phyloP scores from a whole-genome alignment of 2,888 invertebrate species.

The Ashinkailepas kermadecensis region DNA sequence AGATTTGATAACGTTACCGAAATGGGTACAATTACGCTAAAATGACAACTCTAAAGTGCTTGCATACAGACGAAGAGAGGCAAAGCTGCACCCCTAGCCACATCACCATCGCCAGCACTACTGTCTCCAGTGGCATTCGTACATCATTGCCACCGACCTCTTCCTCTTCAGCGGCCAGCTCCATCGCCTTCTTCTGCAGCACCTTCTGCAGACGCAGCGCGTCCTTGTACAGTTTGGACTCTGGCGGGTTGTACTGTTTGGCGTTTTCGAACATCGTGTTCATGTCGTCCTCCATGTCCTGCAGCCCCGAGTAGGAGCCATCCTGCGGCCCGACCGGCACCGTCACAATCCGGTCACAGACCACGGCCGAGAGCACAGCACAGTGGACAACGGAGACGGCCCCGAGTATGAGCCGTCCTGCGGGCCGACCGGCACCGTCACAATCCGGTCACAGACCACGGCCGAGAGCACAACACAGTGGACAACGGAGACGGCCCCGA shows the following conservation, averaged over 20 bases:
- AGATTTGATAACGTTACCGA: no score
- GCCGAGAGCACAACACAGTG: no score
- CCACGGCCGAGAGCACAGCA: no score
- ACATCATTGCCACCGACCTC: constrained; percentile 28
- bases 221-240: constrained; percentile 72
- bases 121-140: no score
- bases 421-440: neutral
- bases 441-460: no score
- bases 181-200: constrained; percentile 72
- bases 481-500: constrained; percentile 52
- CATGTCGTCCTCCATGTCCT: constrained; percentile 86
- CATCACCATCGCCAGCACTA: no score
- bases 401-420: constrained; percentile 69
- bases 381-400: constrained; percentile 41
- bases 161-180: constrained; percentile 51
- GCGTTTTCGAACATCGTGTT: constrained; percentile 97
- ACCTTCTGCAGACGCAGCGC: constrained; percentile 75
- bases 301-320: constrained; percentile 72
- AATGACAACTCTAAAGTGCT: no score
- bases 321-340: constrained; percentile 42
- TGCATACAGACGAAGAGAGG: no score
- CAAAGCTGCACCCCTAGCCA: no score
- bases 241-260: constrained; percentile 73
- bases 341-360: no score
- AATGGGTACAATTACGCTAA: no score